phyloP scores from a whole-genome alignment of 2,888 invertebrate genomes.

The Dynastes grantii region DNA sequence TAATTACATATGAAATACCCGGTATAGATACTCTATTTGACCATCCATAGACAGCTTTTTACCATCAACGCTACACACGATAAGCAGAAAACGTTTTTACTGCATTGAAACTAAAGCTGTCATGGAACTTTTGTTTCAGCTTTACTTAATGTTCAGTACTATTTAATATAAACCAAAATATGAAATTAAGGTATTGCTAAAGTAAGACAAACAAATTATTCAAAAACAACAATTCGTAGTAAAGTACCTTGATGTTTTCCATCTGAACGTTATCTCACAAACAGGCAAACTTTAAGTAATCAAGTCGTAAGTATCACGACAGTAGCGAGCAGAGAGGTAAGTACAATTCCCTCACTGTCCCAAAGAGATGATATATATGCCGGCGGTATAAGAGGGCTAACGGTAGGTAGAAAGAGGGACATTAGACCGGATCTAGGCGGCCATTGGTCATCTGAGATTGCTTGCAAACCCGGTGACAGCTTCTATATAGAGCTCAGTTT shows the following conservation, averaged over 20 bases:
- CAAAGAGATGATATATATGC: constrained; percentile 44
- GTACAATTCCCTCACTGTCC: constrained; percentile 47
- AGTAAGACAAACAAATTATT: no score
- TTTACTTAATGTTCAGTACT: no score
- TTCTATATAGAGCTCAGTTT: constrained; percentile 65
- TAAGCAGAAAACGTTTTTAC: no score
- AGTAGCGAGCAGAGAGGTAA: constrained; percentile 35
- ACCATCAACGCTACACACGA: no score
- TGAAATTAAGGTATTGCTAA: no score
- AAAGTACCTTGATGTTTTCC: constrained; percentile 42
- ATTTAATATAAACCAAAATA: no score
- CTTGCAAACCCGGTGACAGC: constrained; percentile 67
- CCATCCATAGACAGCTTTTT: no score
- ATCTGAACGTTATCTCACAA: constrained; percentile 42
- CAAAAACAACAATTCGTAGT: constrained; percentile 10
- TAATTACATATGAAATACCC: no score
- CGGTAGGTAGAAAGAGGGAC: constrained; percentile 60
- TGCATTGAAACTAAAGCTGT: no score
- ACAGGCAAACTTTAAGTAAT: constrained; percentile 44
- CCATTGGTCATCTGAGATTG: constrained; percentile 71
- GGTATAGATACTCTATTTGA: no score
- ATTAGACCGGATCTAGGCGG: constrained; percentile 67
- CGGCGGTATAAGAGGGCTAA: constrained; percentile 55
- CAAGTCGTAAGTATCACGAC: constrained; percentile 48
- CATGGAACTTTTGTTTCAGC: no score